phyloP scores from a whole-genome alignment of 2,113 vertebrate genomes.

The Xyrauchen texanus region DNA sequence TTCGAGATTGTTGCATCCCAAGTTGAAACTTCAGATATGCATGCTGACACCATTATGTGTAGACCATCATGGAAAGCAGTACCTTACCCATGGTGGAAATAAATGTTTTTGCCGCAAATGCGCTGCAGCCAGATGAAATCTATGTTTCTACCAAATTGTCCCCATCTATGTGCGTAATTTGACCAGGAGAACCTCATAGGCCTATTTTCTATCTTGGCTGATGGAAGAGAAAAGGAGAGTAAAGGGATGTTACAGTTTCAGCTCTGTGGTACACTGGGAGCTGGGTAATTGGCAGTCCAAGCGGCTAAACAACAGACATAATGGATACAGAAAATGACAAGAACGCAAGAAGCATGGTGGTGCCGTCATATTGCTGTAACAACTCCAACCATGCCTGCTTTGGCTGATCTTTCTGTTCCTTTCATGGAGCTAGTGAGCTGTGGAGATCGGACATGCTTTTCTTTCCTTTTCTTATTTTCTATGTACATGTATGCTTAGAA shows the following conservation, averaged over 20 bases:
- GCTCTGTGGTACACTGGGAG: slow-evolving; percentile 9
- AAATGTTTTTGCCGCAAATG: slow-evolving; percentile 2
- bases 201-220: slow-evolving; percentile 35
- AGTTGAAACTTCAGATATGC: neutral
- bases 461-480: neutral
- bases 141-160: slow-evolving; percentile 3
- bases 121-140: neutral
- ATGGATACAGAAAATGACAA: slow-evolving; percentile 27
- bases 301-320: slow-evolving; percentile 35
- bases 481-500: neutral
- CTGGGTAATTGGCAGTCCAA: slow-evolving; percentile 40
- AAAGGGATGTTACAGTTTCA: slow-evolving; percentile 20
- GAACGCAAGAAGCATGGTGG: slow-evolving; percentile 2
- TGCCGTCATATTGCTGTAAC: slow-evolving; percentile 24
- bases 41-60: neutral
- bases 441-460: neutral
- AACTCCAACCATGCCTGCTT: slow-evolving; percentile 21
- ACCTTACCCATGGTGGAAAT: neutral
- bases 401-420: slow-evolving; percentile 16
- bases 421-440: neutral
- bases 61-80: neutral
- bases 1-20: no score
- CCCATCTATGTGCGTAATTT: slow-evolving; percentile 38
- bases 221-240: slow-evolving; percentile 25
- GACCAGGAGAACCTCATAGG: slow-evolving; percentile 23